Evolutionary conservation across 2,113 vertebrate species (phyloP).

Genomic region (Panthera leo): DNA sequence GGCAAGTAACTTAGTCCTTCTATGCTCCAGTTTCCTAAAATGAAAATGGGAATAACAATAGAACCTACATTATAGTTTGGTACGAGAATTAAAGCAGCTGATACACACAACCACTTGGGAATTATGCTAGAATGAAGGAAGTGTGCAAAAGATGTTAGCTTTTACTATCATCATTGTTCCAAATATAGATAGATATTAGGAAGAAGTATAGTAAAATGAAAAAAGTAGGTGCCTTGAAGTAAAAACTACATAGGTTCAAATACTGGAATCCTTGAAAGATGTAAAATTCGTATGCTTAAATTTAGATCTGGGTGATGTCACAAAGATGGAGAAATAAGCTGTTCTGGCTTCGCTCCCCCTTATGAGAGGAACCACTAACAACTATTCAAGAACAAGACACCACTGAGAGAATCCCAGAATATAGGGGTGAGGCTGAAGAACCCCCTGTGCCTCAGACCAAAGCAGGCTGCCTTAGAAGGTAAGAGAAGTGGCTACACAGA

Average conservation of each 20-base stretch:
- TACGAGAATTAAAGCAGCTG: not conserved
- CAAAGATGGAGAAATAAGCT: not conserved
- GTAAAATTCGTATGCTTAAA: constrained; percentile 2
- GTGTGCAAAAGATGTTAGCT: not conserved
- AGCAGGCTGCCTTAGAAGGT: not conserved
- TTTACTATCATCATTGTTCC: not conserved
- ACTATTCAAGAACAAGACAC: not conserved
- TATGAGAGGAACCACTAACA: not conserved
- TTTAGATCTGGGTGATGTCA: not conserved
- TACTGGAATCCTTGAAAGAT: not conserved
- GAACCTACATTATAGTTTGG: not conserved
- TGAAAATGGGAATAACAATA: not conserved
- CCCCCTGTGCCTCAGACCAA: not conserved
- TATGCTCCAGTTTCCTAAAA: constrained; percentile 13
- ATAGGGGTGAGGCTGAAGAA: not conserved
- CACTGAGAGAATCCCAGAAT: not conserved
- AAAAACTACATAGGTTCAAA: not conserved
- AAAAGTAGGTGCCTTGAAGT: not conserved
- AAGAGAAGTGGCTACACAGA: not conserved
- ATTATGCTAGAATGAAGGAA: not conserved
- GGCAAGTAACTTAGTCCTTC: not conserved
- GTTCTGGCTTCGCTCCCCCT: not conserved
- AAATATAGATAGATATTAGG: not conserved
- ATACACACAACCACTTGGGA: not conserved
- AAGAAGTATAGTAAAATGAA: not conserved